Conservation (phyloP, 2,113 vertebrate species). For the Pedionomus torquatus region DNA sequence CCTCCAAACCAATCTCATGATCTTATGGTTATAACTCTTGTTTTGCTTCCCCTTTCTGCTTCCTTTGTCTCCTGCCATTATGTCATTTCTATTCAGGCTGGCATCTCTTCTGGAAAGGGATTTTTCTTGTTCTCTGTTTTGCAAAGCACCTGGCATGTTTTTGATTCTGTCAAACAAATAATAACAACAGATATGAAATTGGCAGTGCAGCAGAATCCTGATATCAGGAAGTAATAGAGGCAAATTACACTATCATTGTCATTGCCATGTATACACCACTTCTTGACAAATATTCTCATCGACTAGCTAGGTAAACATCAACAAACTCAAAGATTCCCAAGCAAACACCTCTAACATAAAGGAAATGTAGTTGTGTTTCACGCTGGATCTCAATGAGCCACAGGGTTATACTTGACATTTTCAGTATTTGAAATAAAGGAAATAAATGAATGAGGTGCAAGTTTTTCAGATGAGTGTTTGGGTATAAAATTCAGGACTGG, state of each 20-base stretch:
- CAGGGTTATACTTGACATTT: background rate
- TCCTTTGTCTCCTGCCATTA: slow-evolving; percentile 62
- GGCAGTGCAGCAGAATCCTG: slow-evolving; percentile 61
- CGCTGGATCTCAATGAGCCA: background rate
- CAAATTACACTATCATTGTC: slow-evolving; percentile 57
- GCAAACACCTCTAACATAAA: slow-evolving; percentile 10
- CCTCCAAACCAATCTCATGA: slow-evolving; percentile 71
- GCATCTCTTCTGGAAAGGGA: slow-evolving; percentile 67
- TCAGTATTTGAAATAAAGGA: slow-evolving; percentile 6
- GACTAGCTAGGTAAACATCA: slow-evolving; percentile 19
- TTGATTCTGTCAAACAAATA: slow-evolving; percentile 73
- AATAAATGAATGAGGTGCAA: slow-evolving; percentile 10
- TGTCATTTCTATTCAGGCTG: slow-evolving; percentile 70
- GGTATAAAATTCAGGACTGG: background rate
- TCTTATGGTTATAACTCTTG: slow-evolving; percentile 70
- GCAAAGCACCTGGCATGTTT: slow-evolving; percentile 70
- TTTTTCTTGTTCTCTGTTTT: slow-evolving; percentile 68
- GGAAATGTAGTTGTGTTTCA: background rate
- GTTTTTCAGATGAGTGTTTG: background rate
- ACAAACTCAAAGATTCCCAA: slow-evolving; percentile 6
- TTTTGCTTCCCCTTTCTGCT: slow-evolving; percentile 69
- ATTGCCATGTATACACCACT: slow-evolving; percentile 36
- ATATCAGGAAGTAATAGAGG: slow-evolving; percentile 63
- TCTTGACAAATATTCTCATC: slow-evolving; percentile 14
- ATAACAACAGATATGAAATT: slow-evolving; percentile 71